Conservation (phyloP, 2,797 vertebrate species). For the Chelonia mydas region DNA sequence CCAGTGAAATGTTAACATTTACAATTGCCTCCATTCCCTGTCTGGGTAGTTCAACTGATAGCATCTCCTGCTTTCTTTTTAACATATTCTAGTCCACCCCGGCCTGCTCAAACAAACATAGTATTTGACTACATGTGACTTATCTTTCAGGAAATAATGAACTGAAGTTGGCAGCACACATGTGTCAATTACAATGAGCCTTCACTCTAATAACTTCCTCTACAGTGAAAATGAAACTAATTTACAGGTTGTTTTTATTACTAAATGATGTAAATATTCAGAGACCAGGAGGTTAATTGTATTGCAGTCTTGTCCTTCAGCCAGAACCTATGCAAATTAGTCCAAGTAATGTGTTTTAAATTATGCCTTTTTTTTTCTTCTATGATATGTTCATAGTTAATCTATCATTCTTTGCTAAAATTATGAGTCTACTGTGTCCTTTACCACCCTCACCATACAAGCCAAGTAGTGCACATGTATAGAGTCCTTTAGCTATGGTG, state of each 20-base stretch:
- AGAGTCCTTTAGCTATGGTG: background rate
- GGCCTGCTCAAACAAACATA: background rate
- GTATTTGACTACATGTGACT: background rate
- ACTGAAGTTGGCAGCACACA: background rate
- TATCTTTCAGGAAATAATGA: slow-evolving; percentile 18
- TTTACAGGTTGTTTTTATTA: slow-evolving; percentile 26
- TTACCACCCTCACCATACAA: background rate
- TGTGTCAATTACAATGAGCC: background rate
- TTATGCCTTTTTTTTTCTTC: background rate
- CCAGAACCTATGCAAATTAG: background rate
- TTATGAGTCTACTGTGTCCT: background rate
- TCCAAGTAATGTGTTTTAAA: background rate
- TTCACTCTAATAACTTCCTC: background rate
- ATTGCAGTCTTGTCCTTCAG: background rate
- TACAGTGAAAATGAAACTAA: slow-evolving; percentile 48
- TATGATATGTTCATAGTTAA: background rate
- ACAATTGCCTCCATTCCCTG: background rate
- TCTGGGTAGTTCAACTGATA: slow-evolving; percentile 16
- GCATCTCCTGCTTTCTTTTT: slow-evolving; percentile 26
- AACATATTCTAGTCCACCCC: slow-evolving; percentile 5
- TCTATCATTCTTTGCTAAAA: background rate
- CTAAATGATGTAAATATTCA: background rate
- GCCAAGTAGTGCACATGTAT: background rate
- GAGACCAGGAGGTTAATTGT: slow-evolving; percentile 20
- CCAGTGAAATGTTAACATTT: background rate